Evolutionary conservation across 2,797 vertebrate species (phyloP), one percentile per base, ranked within the genome.

Genomic region (Prionace glauca): DNA sequence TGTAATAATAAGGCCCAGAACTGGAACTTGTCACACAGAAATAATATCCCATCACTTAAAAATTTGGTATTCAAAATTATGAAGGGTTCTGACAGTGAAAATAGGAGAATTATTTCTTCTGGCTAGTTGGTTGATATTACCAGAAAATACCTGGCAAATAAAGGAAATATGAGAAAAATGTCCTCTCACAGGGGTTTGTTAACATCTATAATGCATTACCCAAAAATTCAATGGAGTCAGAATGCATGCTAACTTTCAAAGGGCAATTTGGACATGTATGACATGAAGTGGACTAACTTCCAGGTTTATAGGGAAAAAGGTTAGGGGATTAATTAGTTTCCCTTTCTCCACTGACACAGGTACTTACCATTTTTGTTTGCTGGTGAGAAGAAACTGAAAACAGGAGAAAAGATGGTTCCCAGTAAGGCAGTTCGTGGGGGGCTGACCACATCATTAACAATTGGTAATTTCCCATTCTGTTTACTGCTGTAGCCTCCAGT

Each of bases 311-410:
- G 60, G 32, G 60, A 36, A 22, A 91, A 91, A 16, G 1, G 8
- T 14, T 67, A 32, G 60, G 24, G 14, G 56, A 62, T 29, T 90
- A 62, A 29, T 62, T 62, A 50, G 56, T 62, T 32, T 32, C 5
- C 32, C 0, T 67, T 36, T 32, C 18, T 26, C 18, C 41, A 77
- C 8, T 22, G 81, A 45, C 20, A 84, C 11, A 90, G 62, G 90
- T 41, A 92, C n/a, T 24, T 97, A 99, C 99, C 98, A 98, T 99
- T 99, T 98, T 99, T 99, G 97, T 98, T 98, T 97, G 99, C 98
- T 98, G 99, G 98, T 98, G 99, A 99, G 97, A 99, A 99, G 97
- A 99, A 99, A 97, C 99, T 99, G 97, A 99, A 99, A 96, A 99
- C 99, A 0, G 99, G 99, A 96, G 99, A 99, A 98, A 99, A 99